Evolutionary conservation across 2,888 invertebrate genomes (phyloP).

Genomic region (Antitype chi): DNA sequence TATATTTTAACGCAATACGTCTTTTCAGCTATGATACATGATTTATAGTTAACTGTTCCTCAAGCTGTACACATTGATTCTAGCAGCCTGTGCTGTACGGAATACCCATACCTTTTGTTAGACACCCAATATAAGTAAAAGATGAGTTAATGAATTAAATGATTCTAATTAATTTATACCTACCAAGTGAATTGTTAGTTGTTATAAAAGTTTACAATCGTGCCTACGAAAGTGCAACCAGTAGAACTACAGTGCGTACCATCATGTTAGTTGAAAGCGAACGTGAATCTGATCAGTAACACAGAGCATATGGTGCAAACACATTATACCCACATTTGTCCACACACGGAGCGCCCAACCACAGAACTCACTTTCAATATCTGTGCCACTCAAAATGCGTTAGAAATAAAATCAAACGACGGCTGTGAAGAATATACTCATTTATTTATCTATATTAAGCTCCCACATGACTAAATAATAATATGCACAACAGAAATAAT

Average conservation of each 20-base stretch:
- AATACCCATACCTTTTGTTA: slow-evolving; percentile 13
- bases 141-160: slow-evolving; percentile 29
- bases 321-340: slow-evolving; percentile 66
- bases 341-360: slow-evolving; percentile 54
- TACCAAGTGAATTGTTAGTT: slow-evolving; percentile 47
- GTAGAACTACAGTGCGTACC: slow-evolving; percentile 63
- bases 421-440: slow-evolving; percentile 86
- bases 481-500: slow-evolving; percentile 76
- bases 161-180: slow-evolving; percentile 22
- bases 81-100: not conserved
- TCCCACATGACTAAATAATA: slow-evolving; percentile 79
- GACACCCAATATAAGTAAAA: slow-evolving; percentile 10
- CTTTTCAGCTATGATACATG: not conserved
- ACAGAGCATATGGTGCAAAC: slow-evolving; percentile 51
- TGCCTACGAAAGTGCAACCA: slow-evolving; percentile 59
- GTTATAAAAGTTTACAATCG: slow-evolving; percentile 39
- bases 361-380: slow-evolving; percentile 56
- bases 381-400: slow-evolving; percentile 67
- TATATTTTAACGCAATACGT: not conserved
- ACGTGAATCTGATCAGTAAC: slow-evolving; percentile 58
- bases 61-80: not conserved
- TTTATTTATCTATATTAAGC: slow-evolving; percentile 85
- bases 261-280: slow-evolving; percentile 64
- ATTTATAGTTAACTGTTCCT: not conserved
- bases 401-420: slow-evolving; percentile 87